phyloP scores from a whole-genome alignment of 2,888 invertebrate genomes.

The Acanthacorydalis orientalis region DNA sequence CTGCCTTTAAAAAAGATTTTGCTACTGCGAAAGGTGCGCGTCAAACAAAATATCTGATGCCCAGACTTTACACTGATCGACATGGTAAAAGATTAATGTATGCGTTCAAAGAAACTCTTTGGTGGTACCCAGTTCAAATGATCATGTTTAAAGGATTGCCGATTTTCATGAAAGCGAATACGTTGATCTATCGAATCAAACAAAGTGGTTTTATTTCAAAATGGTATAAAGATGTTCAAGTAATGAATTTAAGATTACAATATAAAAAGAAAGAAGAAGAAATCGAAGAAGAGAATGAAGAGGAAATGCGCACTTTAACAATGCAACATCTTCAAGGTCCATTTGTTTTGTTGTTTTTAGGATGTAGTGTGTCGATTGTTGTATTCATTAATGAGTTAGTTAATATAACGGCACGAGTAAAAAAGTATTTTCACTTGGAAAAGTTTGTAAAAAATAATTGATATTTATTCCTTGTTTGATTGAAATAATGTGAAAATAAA shows the following conservation, averaged over 20 bases:
- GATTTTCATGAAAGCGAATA: conserved; percentile 3
- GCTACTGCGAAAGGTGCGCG: neutral
- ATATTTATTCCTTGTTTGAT: too few relatives aligned
- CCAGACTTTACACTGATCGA: neutral
- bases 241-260: neutral
- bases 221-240: conserved; percentile 4
- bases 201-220: conserved; percentile 5
- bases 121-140: conserved; percentile 1
- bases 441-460: too few relatives aligned
- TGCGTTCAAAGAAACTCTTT: neutral
- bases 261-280: neutral
- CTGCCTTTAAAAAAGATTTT: neutral
- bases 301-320: neutral
- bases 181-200: neutral
- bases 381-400: conserved; percentile 5
- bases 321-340: conserved; percentile 2
- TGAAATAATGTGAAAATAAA: too few relatives aligned
- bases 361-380: neutral
- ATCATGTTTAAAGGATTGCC: conserved; percentile 3
- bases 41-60: conserved; percentile 1
- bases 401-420: neutral
- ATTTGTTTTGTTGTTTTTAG: conserved; percentile 2
- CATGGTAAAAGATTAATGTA: neutral
- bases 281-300: neutral
- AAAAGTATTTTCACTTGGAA: too few relatives aligned